phyloP scores from a whole-genome alignment of 2,888 invertebrate genomes.

The Caradrina kadenii region DNA sequence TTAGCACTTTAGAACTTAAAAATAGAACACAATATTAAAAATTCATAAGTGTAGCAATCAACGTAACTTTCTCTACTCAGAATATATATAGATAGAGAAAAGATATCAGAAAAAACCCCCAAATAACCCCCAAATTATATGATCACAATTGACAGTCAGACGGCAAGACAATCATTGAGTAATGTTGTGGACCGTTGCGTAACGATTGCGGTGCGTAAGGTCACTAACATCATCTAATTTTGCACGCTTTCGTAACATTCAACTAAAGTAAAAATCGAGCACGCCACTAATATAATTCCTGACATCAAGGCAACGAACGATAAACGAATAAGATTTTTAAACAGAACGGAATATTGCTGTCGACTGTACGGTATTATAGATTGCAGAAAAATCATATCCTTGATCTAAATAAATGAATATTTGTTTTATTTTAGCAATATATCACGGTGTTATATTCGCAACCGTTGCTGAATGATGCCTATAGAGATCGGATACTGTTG shows the following conservation, averaged over 20 bases:
- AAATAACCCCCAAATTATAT: conserved; percentile 54
- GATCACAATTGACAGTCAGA: conserved; percentile 52
- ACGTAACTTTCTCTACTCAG: conserved; percentile 29
- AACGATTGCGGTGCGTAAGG: conserved; percentile 84
- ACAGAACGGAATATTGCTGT: conserved; percentile 55
- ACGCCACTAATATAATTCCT: conserved; percentile 67
- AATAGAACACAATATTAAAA: too few species aligned
- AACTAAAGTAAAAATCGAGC: conserved; percentile 74
- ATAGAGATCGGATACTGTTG: conserved; percentile 45
- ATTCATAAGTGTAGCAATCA: conserved; percentile 4
- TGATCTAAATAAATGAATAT: conserved; percentile 61
- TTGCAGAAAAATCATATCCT: conserved; percentile 64
- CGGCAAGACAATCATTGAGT: conserved; percentile 57
- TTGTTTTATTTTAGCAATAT: conserved; percentile 50
- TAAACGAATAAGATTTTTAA: conserved; percentile 44
- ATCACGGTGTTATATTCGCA: conserved; percentile 59
- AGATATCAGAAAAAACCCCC: conserved; percentile 37
- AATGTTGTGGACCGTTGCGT: conserved; percentile 73
- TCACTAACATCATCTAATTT: conserved; percentile 86
- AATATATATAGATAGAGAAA: conserved; percentile 29
- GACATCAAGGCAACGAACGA: conserved; percentile 64
- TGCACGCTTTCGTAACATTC: conserved; percentile 84
- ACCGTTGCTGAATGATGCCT: conserved; percentile 48
- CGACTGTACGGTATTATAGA: conserved; percentile 52
- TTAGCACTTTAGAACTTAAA: too few species aligned